Base-by-base conservation (phyloP, 2,888 invertebrate species). In the Pristionchus arcanus region DNA sequence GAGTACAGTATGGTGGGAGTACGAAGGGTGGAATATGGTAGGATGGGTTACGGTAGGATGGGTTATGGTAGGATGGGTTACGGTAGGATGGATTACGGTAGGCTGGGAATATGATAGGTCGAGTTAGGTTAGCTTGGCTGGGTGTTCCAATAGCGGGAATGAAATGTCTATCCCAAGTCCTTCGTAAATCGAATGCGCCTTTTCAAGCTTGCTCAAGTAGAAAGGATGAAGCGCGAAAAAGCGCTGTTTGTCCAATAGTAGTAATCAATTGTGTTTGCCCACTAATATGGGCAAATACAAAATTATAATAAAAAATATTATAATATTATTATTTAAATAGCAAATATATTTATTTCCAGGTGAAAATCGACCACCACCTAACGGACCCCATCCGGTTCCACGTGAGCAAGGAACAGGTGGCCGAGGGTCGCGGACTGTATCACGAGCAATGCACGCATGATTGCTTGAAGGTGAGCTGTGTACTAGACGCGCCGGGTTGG, bases 391-490 rank as follows among this genome's bases (percentile, higher is more conserved):
- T n/a, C 28, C 4, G 16, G 15, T 86, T 34, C 66, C 4, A 21
- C 34, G 59, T n/a, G 5, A 34, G 3, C n/a, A 55, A 3, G 28
- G 49, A 53, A 13, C 9, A 13, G 9, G 13, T 53, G 49, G 49
- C 13, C 9, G 16, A 25, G 59, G 59, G 59, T 4, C 7, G 7
- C 21, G 63, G n/a, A 7, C 63, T n/a, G 25, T 63, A 63, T n/a
- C 63, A n/a, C n/a, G 25, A 21, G n/a, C 4, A 25, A n/a, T 88
- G 87, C 55, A 74, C 16, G 15, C 87, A 71, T n/a, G 87, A 88
- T 0, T 88, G 87, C n/a, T 55, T 88, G 31, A 53, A 88, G 74
- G 87, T 88, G 4, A 31, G 19, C 11, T 49, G 42, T 13, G 4
- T 49, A 0, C 42, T 49, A 9, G 42, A 49, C 42, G 9, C 42